Evolutionary conservation across 1,140 invertebrate genomes (phyloP), one percentile per base, ranked within the genome.

Genomic region (Platorchestia sp.): DNA sequence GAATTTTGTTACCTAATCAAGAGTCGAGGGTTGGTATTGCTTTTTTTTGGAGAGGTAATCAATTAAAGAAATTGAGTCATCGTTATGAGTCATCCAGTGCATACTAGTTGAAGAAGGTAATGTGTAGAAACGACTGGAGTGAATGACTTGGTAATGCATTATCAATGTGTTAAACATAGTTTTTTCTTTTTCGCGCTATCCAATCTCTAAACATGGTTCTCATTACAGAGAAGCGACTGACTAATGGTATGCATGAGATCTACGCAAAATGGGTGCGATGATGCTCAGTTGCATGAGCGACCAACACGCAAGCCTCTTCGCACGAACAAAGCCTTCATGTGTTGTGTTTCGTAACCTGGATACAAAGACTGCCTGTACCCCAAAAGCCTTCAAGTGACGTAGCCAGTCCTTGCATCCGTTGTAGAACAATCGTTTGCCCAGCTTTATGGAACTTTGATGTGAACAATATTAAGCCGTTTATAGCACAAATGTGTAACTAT

Each of bases 311-410:
- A 75, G 27, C 59, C 59, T 75, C 59, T 75, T 75, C 27, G 27
- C 59, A 19, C 27, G 59, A 75, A 75, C 59, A 75, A 36, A 19
- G 59, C 59, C 59, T 27, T 75, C 59, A 75, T 75, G 59, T 75
- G 59, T 75, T 75, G 59, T 75, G 59, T 75, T 75, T 75, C 59
- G 59, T 75, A 75, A 75, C 59, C 59, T 75, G 59, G 59, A 75
- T 75, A 75, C 59, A 75, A 22, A 75, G 59, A 75, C 59, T 75
- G 59, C 59, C 59, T 75, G 59, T 36, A 75, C 59, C 59, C 10
- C 27, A 75, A 75, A 36, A 75, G 59, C 59, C 59, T 75, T 75
- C 14, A 75, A 75, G 36, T 36, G 59, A 75, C 59, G 59, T 51
- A 51, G 47, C 47, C 19, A 51, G 47, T 75, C 59, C 59, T 75